Base-by-base conservation (phyloP, 2,888 invertebrate genomes). In the Thymelicus lineola region DNA sequence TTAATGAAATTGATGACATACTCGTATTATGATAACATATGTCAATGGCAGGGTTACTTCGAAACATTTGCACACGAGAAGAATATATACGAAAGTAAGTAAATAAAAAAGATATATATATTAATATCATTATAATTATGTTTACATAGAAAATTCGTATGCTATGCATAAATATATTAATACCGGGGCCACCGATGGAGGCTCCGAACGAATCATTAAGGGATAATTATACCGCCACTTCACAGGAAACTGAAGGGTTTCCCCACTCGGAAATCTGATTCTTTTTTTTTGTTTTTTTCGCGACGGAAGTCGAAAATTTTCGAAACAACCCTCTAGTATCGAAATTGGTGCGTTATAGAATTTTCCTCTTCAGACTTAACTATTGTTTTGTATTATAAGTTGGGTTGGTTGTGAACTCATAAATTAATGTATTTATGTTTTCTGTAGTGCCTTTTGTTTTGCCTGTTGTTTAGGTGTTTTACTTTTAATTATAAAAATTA, bases 161-260 rank as follows among this genome's bases (percentile, higher is more conserved):
- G 42, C 14, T 87, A 89, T 90, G 90, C 87, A 90, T 85, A 86
- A 79, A 84, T 63, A 82, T 83, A 88, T 89, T 87, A 89, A 89
- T 88, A 86, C 86, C 79, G 82, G 79, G 83, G 80, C 84, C 80
- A 82, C 86, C 90, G 86, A 91, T 90, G 87, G 83, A 83, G 85
- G 80, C 84, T 82, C 82, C 86, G 85, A 86, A 87, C 86, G 87
- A 89, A 91, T 92, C 89, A 91, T 92, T 91, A 90, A 80, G 84
- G 87, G 86, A 90, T 87, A 91, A 93, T 92, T 92, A 91, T 90
- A 85, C 86, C 85, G 87, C 87, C 89, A 89, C 90, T 91, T 85
- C 83, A 85, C 86, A 82, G 85, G 85, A 86, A 85, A 76, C 89
- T 87, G 85, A 82, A 88, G 90, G 85, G 87, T 80, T 82, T 78